Evolutionary conservation across 1,140 invertebrate genomes (phyloP), one percentile per base, ranked within the genome.

Genomic region (Condylostylus longicornis): DNA sequence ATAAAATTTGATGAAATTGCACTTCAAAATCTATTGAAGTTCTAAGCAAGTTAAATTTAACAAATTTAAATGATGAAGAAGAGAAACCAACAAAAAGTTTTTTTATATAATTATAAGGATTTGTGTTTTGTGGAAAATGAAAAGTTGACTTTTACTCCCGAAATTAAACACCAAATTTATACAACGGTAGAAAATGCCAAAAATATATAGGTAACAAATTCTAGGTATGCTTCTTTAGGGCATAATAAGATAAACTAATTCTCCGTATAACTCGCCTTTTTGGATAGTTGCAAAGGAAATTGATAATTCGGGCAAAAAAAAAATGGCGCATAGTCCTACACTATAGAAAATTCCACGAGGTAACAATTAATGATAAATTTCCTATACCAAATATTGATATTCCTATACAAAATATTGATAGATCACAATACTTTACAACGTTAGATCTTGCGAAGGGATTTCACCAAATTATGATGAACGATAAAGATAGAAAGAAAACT

Each of bases 381-480:
- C 70, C 67, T 4, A 41, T 71, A 13, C 69, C 69, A 5, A 50
- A 61, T n/a, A 67, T 69, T 5, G 58, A 60, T 0, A 45, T 48
- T 29, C 51, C 54, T 15, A 30, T 59, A 18, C 51, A 56, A 15
- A 45, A 50, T 41, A 35, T 57, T 41, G 52, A 51, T 28, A 45
- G 47, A 35, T 44, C 43, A 13, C 33, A 42, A 29, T 55, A 55
- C 35, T 55, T 58, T 25, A 51, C 45, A 9, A 54, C 48, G 4
- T 19, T 59, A 39, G 52, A 56, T 35, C 37, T 58, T 18, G 49
- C 51, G 7, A 45, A 42, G n/a, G 51, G 52, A 18, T 59, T 59
- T 45, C 50, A 57, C 42, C 53, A 55, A 42, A 48, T 57, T 12
- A 31, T 41, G 7, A 39, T 70, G 1, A 44, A 54, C 17, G 35